phyloP scores from a whole-genome alignment of 2,113 vertebrate species.

The Saguinus imperator region DNA sequence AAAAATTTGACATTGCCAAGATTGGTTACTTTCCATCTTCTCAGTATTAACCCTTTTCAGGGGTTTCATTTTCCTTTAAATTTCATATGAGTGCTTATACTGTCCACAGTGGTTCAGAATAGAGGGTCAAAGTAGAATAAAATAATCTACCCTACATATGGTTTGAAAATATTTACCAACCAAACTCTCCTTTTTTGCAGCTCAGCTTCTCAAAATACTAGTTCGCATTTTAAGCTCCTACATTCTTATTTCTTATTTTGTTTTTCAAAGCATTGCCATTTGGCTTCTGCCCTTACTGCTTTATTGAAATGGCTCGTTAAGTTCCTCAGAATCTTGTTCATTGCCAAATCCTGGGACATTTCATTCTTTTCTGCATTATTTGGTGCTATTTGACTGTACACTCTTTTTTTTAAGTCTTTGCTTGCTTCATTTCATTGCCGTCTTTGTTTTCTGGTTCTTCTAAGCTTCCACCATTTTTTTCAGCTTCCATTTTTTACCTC shows the following conservation, averaged over 20 bases:
- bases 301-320: background rate
- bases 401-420: background rate
- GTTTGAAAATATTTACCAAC: slow-evolving; percentile 26
- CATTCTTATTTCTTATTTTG: background rate
- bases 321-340: background rate
- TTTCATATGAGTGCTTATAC: background rate
- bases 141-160: background rate
- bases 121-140: background rate
- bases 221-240: slow-evolving; percentile 5
- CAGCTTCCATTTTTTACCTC: background rate
- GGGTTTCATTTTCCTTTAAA: background rate
- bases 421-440: slow-evolving; percentile 5
- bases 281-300: background rate
- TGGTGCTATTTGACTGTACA: background rate
- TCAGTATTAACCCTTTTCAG: background rate
- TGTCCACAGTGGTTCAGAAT: background rate
- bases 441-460: background rate
- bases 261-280: background rate
- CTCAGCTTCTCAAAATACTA: background rate
- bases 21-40: slow-evolving; percentile 4
- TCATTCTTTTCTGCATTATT: background rate
- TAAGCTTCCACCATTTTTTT: background rate
- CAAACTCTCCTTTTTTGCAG: background rate
- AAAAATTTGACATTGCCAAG: background rate
- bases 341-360: background rate